Evolutionary conservation across 2,113 vertebrate genomes (phyloP).

Genomic region (Lota lota): DNA sequence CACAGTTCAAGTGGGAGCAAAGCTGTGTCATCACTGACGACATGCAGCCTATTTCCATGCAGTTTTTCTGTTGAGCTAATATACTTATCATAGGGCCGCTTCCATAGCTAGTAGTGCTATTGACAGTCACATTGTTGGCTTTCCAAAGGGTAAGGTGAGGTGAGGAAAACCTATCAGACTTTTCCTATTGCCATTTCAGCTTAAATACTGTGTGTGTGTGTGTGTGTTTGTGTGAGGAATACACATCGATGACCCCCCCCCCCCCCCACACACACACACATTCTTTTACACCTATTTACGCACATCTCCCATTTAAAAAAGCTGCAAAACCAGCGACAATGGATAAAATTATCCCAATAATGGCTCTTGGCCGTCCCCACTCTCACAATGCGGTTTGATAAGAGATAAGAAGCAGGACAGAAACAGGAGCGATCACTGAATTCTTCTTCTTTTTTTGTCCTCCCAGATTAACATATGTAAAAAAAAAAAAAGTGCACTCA

Average conservation of each 20-base stretch:
- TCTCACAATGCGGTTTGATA: conserved; percentile 71
- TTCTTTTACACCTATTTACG: conserved; percentile 65
- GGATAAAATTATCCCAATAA: conserved; percentile 78
- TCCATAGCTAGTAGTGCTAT: background rate
- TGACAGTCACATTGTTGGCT: conserved; percentile 47
- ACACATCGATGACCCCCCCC: conserved; percentile 43
- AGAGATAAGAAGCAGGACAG: conserved; percentile 64
- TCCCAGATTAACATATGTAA: conserved; percentile 79
- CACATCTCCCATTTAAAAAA: conserved; percentile 71
- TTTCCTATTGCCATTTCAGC: conserved; percentile 54
- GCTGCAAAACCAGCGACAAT: conserved; percentile 72
- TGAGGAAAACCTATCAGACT: conserved; percentile 43
- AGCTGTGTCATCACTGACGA: too few relatives aligned
- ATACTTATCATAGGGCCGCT: background rate
- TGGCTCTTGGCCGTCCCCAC: conserved; percentile 70
- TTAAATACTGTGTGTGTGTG: conserved; percentile 26
- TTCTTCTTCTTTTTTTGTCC: conserved; percentile 49
- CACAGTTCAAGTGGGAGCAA: too few relatives aligned
- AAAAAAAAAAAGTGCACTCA: conserved; percentile 74
- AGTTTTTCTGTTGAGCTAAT: background rate
- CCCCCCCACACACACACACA: too few relatives aligned
- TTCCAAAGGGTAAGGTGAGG: conserved; percentile 38
- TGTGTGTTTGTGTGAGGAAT: conserved; percentile 29
- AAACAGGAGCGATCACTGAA: conserved; percentile 41
- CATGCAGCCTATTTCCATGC: background rate